Evolutionary conservation across 2,113 vertebrate genomes (phyloP), one percentile per base, ranked within the genome.

Genomic region (Calidris pygmaea): DNA sequence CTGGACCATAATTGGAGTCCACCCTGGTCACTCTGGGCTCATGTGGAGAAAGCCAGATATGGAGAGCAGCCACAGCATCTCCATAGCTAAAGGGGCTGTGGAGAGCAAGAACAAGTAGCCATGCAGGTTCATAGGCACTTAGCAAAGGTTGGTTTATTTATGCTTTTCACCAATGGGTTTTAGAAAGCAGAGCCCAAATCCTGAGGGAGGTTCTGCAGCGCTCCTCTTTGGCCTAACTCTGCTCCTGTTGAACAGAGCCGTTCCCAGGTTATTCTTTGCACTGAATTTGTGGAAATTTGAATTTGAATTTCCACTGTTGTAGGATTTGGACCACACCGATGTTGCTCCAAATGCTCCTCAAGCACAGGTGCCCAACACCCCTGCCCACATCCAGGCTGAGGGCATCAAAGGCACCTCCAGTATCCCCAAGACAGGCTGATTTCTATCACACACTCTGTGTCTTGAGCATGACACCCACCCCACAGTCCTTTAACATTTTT

Each of bases 81-180:
- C 70, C n/a, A 4, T 6, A 65, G 85, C 60, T 63, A 6, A 48
- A 53, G 43, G 50, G 45, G 41, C 74, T 62, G n/a, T 4, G 2
- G 60, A 29, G 27, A 55, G 32, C 6, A 20, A 16, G 41, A 24
- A 8, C 32, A 2, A 8, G 37, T 39, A 67, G 30, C 63, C 29
- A 1, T 9, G 55, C 39, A 62, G 59, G 34, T 27, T 62, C 2
- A 0, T 17, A 9, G 55, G 59, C 21, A 1, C n/a, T n/a, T 20
- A 34, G 56, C 47, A 41, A 35, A 30, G 62, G 59, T 55, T 30
- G 27, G 2, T 62, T 85, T 26, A 9, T 68, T 32, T 65, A 19
- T 53, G 19, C 26, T 41, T 72, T 43, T 58, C 20, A 7, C 24
- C 23, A 24, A 4, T 7, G 65, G 9, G 6, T 41, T 17, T 55